A percentile compares a stretch with the other conserved stretches of the same genome.
These are phyloP conservation scores for Karalla daura DNA, from an alignment of 2,797 vertebrate genomes.

Conservation along the genomic window DNA sequence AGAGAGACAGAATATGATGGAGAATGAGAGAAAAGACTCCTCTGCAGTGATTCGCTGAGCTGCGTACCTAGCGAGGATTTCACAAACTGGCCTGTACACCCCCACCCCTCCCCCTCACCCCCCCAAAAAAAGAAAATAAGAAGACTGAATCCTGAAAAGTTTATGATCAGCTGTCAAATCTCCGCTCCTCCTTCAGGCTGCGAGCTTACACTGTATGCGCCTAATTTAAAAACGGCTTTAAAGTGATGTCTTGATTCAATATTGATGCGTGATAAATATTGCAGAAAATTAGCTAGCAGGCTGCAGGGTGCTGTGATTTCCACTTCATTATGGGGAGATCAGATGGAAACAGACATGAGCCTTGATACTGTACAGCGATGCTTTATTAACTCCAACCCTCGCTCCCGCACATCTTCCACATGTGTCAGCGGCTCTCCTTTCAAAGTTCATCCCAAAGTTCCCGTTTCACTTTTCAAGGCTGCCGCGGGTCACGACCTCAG, in stretches of 20 bases:
- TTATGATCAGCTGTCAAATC: slow-evolving; percentile 61
- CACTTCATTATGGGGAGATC: slow-evolving; percentile 77
- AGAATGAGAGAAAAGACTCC: slow-evolving; percentile 37
- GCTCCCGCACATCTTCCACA: slow-evolving; percentile 38
- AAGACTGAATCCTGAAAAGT: slow-evolving; percentile 47
- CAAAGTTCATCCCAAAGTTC: slow-evolving; percentile 41
- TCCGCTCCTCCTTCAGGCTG: slow-evolving; percentile 28
- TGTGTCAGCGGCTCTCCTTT: slow-evolving; percentile 60
- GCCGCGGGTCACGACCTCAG: slow-evolving; percentile 22
- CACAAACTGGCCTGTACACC: slow-evolving; percentile 39
- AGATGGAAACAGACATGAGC: slow-evolving; percentile 79
- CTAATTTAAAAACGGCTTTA: slow-evolving; percentile 65
- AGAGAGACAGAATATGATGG: slow-evolving; percentile 56
- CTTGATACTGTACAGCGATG: slow-evolving; percentile 47
- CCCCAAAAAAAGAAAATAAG: background rate
- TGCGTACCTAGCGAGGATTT: slow-evolving; percentile 39
- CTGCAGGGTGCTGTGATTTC: slow-evolving; percentile 61
- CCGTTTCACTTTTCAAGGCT: slow-evolving; percentile 25
- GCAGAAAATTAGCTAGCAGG: slow-evolving; percentile 60
- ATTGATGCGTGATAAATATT: slow-evolving; percentile 80
- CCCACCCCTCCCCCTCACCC: too few species aligned
- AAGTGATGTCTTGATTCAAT: slow-evolving; percentile 73
- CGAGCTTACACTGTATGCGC: slow-evolving; percentile 32
- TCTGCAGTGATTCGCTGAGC: slow-evolving; percentile 26
- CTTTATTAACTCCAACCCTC: slow-evolving; percentile 55